A percentile compares a stretch with the other conserved stretches of the same genome.
These are phyloP conservation scores for Drymodes brunneopygia DNA, from an alignment of 2,113 vertebrate genomes.

Conservation along the genomic window DNA sequence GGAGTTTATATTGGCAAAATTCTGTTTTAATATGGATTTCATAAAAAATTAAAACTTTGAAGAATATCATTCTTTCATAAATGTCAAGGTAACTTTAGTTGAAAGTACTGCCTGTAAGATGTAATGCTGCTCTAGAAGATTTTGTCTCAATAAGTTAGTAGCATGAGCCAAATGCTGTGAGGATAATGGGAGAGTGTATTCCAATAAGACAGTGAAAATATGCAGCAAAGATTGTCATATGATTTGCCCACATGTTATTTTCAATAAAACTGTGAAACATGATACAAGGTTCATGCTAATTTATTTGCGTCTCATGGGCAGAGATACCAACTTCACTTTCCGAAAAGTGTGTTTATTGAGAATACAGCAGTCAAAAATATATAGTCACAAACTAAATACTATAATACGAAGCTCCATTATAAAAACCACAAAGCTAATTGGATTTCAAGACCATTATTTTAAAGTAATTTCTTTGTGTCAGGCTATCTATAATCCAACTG, in stretches of 20 bases:
- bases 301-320: neutral
- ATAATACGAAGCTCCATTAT: neutral
- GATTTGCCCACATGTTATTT: neutral
- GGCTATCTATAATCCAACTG: neutral
- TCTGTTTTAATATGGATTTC: neutral
- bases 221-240: neutral
- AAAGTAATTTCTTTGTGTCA: neutral
- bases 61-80: neutral
- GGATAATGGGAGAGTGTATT: neutral
- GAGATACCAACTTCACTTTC: neutral
- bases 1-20: neutral
- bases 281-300: neutral
- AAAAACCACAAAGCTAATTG: neutral
- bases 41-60: neutral
- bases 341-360: neutral
- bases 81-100: neutral
- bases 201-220: neutral
- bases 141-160: neutral
- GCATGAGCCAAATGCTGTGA: neutral
- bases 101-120: neutral
- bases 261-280: neutral
- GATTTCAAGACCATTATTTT: neutral
- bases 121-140: neutral
- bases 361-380: neutral
- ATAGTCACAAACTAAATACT: neutral